Conservation (phyloP, 1,140 invertebrate species). For the Wiebesia pumilae region DNA sequence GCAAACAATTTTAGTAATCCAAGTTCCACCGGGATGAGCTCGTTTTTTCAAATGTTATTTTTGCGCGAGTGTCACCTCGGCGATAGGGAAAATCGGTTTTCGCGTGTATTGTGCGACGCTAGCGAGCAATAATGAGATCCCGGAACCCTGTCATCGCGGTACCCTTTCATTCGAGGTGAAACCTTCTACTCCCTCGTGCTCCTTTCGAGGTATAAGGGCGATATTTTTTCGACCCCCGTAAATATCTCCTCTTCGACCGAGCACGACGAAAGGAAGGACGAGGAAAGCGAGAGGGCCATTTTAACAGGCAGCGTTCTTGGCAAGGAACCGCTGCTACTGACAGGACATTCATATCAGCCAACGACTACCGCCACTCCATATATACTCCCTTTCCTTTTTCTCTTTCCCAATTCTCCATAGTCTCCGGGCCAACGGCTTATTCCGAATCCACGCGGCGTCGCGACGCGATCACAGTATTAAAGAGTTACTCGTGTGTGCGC, state of each 20-base stretch:
- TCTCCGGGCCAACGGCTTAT: slow-evolving; percentile 33
- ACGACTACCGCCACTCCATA: slow-evolving; percentile 54
- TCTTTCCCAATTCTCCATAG: slow-evolving; percentile 39
- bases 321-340: slow-evolving; percentile 71
- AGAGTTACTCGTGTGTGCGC: not conserved
- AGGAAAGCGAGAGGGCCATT: slow-evolving; percentile 53
- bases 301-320: slow-evolving; percentile 69
- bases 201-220: slow-evolving; percentile 40
- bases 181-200: not conserved
- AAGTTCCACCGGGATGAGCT: no score
- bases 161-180: not conserved
- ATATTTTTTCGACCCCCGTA: slow-evolving; percentile 69
- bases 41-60: not conserved
- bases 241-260: slow-evolving; percentile 68
- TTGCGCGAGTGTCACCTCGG: not conserved
- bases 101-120: not conserved
- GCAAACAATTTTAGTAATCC: no score
- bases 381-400: slow-evolving; percentile 44
- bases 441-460: not conserved
- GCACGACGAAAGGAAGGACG: not conserved
- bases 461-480: not conserved
- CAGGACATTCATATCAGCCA: slow-evolving; percentile 71
- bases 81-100: slow-evolving; percentile 2
- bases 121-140: not conserved
- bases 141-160: slow-evolving; percentile 13